Conservation (phyloP, 2,113 vertebrate genomes). For the Hippocampus comes region DNA sequence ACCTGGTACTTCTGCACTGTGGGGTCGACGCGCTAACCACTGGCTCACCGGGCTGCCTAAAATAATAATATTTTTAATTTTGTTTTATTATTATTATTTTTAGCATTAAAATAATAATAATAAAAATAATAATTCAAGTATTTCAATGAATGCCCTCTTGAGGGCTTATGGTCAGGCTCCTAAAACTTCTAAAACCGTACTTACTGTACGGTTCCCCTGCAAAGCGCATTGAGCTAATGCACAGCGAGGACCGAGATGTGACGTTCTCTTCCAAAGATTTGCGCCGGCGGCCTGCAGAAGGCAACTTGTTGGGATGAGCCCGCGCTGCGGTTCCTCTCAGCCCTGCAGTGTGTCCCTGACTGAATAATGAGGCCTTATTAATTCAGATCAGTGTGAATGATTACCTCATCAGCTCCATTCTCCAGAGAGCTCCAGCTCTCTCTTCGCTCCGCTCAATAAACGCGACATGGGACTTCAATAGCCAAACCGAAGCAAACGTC, state of each 20-base stretch:
- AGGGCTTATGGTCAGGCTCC: neutral
- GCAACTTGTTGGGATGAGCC: constrained; percentile 40
- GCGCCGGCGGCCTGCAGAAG: constrained; percentile 37
- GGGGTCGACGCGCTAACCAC: no score
- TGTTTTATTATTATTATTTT: no score
- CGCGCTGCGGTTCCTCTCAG: constrained; percentile 46
- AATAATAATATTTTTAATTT: no score
- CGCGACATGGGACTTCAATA: constrained; percentile 35
- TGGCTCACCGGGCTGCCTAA: no score
- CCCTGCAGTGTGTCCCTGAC: constrained; percentile 56
- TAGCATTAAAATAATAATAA: no score
- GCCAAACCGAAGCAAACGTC: constrained; percentile 19
- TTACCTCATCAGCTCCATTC: constrained; percentile 69
- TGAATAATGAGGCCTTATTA: constrained; percentile 74
- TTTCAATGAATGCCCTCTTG: no score
- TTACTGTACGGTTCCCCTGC: constrained; percentile 16
- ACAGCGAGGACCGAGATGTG: constrained; percentile 22
- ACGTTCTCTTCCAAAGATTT: constrained; percentile 38
- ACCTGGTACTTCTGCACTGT: no score
- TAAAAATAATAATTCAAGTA: no score
- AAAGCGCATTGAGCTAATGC: constrained; percentile 26
- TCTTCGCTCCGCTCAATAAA: constrained; percentile 12
- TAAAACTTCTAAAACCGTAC: neutral
- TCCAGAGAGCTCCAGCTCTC: constrained; percentile 57
- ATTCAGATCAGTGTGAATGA: constrained; percentile 75